Conservation (phyloP, 2,888 invertebrate species). For the Heliconius ethilla region DNA sequence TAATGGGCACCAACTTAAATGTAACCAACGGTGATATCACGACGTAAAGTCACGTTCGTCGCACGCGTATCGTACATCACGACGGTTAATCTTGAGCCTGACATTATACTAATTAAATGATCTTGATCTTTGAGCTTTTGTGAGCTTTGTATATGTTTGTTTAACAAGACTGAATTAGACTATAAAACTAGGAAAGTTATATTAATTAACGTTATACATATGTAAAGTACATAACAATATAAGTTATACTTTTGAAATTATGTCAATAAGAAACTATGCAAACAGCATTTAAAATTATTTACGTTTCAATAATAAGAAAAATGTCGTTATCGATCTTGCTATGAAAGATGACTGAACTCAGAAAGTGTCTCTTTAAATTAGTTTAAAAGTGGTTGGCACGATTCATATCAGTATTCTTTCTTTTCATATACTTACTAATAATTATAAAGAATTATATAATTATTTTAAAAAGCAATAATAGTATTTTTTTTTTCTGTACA, state of each 20-base stretch:
- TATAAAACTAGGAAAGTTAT: conserved; percentile 6
- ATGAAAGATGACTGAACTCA: not conserved
- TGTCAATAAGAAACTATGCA: not conserved
- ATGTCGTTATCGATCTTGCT: not conserved
- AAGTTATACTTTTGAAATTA: not conserved
- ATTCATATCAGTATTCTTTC: no score
- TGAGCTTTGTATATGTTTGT: conserved; percentile 28
- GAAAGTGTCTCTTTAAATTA: not conserved
- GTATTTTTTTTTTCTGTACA: not conserved
- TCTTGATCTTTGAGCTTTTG: conserved; percentile 43
- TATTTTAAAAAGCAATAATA: not conserved
- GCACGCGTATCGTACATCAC: conserved; percentile 51
- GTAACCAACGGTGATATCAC: conserved; percentile 45
- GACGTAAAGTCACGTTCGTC: conserved; percentile 53
- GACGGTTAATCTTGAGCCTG: conserved; percentile 47
- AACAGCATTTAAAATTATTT: not conserved
- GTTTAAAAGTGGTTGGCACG: no score
- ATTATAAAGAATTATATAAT: not conserved
- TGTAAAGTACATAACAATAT: not conserved
- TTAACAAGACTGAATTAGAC: conserved; percentile 14
- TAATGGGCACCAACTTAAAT: conserved; percentile 25
- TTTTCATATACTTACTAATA: no score
- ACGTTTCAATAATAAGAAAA: not conserved
- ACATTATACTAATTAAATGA: conserved; percentile 54
- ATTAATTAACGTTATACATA: not conserved